Base-by-base conservation (phyloP, 2,113 vertebrate species). In the Tupaia chinensis region DNA sequence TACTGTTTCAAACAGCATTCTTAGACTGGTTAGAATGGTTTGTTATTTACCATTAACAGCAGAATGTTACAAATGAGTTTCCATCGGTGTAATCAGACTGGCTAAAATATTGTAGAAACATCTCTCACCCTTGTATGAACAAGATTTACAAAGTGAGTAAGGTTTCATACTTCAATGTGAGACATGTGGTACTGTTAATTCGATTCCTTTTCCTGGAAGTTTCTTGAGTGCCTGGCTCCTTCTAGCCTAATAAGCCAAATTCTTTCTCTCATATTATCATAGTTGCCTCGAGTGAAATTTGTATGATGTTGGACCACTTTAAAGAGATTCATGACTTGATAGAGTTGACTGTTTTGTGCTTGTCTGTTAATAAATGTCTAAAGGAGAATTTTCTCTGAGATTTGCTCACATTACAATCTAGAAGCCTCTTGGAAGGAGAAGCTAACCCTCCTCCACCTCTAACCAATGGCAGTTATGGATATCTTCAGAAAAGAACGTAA, bases 201-300 rank as follows among this genome's bases (percentile, higher is more conserved):
- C 27, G 56, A 91, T 87, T 91, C 44, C 68, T 66, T 32, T 32
- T 93, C 93, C 74, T 93, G 32, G 25, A 96, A 89, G 29, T 74
- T 66, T 85, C 70, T 91, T 93, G n/a, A 93, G 54, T 91, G 44
- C 29, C 69, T 95, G 63, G 32, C 17, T 89, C 44, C 29, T 79
- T 70, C 19, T 66, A 93, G 22, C 23, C 79, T 87, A 93, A 93
- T 94, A 91, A 87, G 44, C 76, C 74, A 7, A 88, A 77, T 95
- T 87, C 54, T 73, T 92, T 87, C 27, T 94, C 72, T 87, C 77
- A 68, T 94, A 89, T 83, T 74, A 84, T 93, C 65, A 68, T 94
- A 87, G 89, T 94, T 92, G 17, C 92, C 79, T 76, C 0, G 6
- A 63, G 83, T 82, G 29, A 70, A 94, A 85, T 82, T 95, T 92